phyloP scores from a whole-genome alignment of 2,888 invertebrate genomes.

The Harpalus rufipes region DNA sequence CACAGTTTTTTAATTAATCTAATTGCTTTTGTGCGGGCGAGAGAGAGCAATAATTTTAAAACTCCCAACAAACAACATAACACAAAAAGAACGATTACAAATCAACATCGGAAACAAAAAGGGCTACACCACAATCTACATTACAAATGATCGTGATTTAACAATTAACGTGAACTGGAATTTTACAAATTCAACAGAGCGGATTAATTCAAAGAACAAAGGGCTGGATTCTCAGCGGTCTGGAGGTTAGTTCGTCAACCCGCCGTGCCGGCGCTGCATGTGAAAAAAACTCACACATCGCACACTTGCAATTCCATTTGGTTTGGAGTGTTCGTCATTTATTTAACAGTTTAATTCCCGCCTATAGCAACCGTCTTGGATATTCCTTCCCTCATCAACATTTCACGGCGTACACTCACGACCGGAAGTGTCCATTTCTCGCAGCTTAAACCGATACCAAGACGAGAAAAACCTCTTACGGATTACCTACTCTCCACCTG shows the following conservation, averaged over 20 bases:
- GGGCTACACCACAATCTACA: conserved; percentile 47
- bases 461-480: conserved; percentile 46
- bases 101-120: conserved; percentile 54
- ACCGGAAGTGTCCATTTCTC: conserved; percentile 48
- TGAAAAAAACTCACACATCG: conserved; percentile 56
- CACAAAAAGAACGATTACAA: conserved; percentile 53
- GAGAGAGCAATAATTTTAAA: conserved; percentile 30
- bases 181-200: conserved; percentile 55
- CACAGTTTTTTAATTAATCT: conserved; percentile 31
- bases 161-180: conserved; percentile 57
- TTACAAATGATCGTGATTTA: conserved; percentile 63
- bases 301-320: conserved; percentile 57
- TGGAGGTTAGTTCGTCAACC: conserved; percentile 49
- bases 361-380: conserved; percentile 72
- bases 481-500: conserved; percentile 32
- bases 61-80: conserved; percentile 48
- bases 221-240: conserved; percentile 16
- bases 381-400: conserved; percentile 73
- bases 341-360: conserved; percentile 74
- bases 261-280: conserved; percentile 30
- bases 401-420: conserved; percentile 70
- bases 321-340: conserved; percentile 71
- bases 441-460: conserved; percentile 7
- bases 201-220: conserved; percentile 61
- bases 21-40: conserved; percentile 29